A percentile compares a stretch with the other conserved stretches of the same genome.
Evolutionary conservation across 2,888 invertebrate genomes (phyloP).

Genomic region (Linyphia triangularis): DNA sequence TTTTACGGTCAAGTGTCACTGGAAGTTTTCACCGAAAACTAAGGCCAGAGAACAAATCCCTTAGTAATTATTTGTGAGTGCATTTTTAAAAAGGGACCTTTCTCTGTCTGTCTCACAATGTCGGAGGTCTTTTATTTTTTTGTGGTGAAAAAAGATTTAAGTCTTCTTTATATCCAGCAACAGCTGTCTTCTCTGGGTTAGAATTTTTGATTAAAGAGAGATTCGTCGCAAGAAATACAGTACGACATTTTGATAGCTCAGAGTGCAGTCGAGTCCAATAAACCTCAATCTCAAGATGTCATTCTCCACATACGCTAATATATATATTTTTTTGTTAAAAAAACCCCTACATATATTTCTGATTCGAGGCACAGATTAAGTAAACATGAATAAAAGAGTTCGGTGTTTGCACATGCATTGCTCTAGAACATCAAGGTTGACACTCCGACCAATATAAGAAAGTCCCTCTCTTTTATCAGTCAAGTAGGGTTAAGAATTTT

Average conservation of each 20-base stretch:
- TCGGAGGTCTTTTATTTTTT: no score
- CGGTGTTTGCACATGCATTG: not conserved
- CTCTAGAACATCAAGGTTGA: not conserved
- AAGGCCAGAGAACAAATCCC: slow-evolving; percentile 17
- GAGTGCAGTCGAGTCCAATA: slow-evolving; percentile 5
- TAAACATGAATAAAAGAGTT: slow-evolving; percentile 19
- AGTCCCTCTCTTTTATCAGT: not conserved
- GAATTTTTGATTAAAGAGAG: no score
- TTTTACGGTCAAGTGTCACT: slow-evolving; percentile 32
- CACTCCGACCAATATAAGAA: not conserved
- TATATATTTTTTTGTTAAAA: not conserved
- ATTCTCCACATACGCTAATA: no score
- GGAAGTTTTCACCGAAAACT: slow-evolving; percentile 34
- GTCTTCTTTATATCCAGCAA: no score
- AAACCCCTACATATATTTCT: not conserved
- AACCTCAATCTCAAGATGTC: slow-evolving; percentile 38
- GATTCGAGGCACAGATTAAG: slow-evolving; percentile 5
- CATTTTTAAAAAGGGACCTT: slow-evolving; percentile 44
- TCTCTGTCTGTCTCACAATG: not conserved
- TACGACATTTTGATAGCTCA: slow-evolving; percentile 27
- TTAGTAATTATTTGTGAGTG: slow-evolving; percentile 57
- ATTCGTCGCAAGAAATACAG: no score
- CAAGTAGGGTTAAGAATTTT: not conserved
- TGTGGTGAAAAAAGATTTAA: no score
- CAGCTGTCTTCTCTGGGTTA: no score